Conservation (phyloP, 2,797 vertebrate genomes). For the Gallinago solitaria region DNA sequence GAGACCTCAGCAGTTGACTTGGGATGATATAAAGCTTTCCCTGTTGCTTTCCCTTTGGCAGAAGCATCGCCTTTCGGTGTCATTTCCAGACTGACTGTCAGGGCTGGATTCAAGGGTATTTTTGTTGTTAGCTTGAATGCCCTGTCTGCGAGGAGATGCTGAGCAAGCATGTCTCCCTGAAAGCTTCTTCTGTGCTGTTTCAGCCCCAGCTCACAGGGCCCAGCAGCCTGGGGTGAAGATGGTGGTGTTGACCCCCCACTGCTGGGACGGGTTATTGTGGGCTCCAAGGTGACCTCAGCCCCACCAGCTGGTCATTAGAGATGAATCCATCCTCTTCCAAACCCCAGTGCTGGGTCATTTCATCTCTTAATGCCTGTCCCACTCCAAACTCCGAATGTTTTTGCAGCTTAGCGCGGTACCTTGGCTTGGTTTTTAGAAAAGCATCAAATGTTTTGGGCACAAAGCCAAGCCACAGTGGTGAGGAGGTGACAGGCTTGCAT, state of each 20-base stretch:
- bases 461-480: neutral
- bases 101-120: neutral
- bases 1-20: neutral
- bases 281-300: neutral
- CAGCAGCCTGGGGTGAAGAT: neutral
- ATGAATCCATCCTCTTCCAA: too few species aligned
- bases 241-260: neutral
- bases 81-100: neutral
- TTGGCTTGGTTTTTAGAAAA: neutral
- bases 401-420: neutral
- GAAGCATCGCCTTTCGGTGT: neutral
- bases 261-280: neutral
- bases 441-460: neutral
- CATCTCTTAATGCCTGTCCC: accelerated
- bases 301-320: too few species aligned
- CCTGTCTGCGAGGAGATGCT: neutral
- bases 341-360: neutral
- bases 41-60: neutral
- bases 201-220: neutral
- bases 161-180: neutral
- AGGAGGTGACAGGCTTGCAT: neutral
- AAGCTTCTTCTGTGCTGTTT: neutral
- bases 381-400: neutral
- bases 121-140: neutral
- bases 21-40: neutral